Conservation (phyloP, 2,113 vertebrate species). For the Mormoops blainvillei region DNA sequence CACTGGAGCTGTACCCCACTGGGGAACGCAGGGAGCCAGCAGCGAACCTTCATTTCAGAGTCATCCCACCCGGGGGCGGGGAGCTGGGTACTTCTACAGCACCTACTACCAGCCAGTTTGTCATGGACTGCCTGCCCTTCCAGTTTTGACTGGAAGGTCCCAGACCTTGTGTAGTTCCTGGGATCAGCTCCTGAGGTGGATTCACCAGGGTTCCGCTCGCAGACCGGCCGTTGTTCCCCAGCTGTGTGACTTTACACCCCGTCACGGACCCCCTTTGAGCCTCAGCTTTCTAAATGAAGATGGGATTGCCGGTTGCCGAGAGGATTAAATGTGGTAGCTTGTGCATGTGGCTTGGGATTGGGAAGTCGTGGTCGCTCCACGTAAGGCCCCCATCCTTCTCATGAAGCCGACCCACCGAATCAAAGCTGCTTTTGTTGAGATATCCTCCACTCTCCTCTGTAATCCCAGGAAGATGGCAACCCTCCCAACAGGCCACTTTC, state of each 20-base stretch:
- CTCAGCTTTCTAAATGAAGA: neutral
- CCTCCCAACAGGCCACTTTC: rapidly evolving
- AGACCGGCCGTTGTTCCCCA: rapidly evolving
- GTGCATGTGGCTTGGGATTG: neutral
- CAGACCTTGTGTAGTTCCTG: neutral
- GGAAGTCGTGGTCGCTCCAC: rapidly evolving
- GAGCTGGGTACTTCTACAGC: neutral
- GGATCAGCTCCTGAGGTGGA: neutral
- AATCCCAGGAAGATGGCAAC: neutral
- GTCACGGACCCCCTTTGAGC: neutral
- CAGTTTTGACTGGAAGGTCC: neutral
- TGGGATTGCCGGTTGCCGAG: neutral
- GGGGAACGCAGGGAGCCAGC: neutral
- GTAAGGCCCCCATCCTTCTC: neutral
- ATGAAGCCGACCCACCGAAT: rapidly evolving
- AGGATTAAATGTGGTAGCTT: neutral
- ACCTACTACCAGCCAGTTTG: neutral
- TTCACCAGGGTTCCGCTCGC: neutral
- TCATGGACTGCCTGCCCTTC: neutral
- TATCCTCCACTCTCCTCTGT: neutral
- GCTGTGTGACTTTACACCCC: neutral
- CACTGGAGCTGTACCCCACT: rapidly evolving
- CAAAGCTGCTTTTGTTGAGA: neutral
- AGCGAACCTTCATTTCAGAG: neutral
- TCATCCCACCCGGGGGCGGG: rapidly evolving